Evolutionary conservation across 2,888 invertebrate genomes (phyloP).

Genomic region (Camptogramma bilineatum): DNA sequence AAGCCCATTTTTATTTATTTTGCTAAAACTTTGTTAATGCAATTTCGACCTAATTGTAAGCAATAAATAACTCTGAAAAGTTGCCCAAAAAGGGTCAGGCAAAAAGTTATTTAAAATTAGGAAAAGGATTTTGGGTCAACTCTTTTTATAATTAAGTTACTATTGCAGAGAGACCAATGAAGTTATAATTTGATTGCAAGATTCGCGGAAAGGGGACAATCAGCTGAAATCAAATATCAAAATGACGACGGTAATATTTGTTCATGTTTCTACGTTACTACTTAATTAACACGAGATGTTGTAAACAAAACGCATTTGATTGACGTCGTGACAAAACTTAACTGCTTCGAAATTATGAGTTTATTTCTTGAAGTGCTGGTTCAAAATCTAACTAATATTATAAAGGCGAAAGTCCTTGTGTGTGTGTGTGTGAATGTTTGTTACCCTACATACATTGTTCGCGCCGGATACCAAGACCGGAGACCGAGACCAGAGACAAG

Average conservation of each 20-base stretch:
- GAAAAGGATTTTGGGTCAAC: slow-evolving; percentile 43
- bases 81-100: slow-evolving; percentile 47
- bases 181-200: slow-evolving; percentile 36
- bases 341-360: too few relatives aligned
- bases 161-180: slow-evolving; percentile 29
- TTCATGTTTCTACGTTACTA: not conserved
- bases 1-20: slow-evolving; percentile 20
- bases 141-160: slow-evolving; percentile 50
- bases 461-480: too few relatives aligned
- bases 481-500: too few relatives aligned
- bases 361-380: too few relatives aligned
- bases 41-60: slow-evolving; percentile 34
- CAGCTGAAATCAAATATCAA: slow-evolving; percentile 18
- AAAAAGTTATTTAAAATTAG: slow-evolving; percentile 46
- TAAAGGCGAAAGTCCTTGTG: too few relatives aligned
- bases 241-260: slow-evolving; percentile 3
- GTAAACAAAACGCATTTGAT: too few relatives aligned
- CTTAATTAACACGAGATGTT: not conserved
- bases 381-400: too few relatives aligned
- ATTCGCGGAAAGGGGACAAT: slow-evolving; percentile 21
- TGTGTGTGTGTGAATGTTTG: too few relatives aligned
- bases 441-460: too few relatives aligned
- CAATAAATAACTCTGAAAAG: slow-evolving; percentile 42
- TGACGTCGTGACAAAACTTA: too few relatives aligned
- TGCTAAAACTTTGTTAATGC: slow-evolving; percentile 15